Percentiles rank a stretch among this genome's conserved stretches.
Evolutionary conservation across 2,888 invertebrate genomes (phyloP).

Genomic region (Chaetoderma sp.): DNA sequence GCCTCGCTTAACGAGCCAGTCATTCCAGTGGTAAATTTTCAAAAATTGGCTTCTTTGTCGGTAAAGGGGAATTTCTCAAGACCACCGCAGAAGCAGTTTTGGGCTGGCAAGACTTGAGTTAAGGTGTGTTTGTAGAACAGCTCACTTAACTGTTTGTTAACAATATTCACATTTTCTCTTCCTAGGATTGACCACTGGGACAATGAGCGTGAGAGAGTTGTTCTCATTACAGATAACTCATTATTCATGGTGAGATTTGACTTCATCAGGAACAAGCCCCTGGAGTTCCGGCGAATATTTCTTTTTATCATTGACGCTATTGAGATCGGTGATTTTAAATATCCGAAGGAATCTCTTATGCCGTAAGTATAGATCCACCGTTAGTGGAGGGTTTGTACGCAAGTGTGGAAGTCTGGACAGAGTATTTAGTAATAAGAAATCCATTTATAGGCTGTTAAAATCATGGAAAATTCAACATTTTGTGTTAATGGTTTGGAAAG

Average conservation of each 20-base stretch:
- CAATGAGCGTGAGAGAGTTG: constrained; percentile 84
- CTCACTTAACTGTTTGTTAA: no score
- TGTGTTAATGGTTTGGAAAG: no score
- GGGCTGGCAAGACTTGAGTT: neutral
- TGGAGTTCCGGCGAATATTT: constrained; percentile 79
- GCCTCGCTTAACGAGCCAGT: no score
- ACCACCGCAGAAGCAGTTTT: neutral
- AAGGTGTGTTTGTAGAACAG: no score
- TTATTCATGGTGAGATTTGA: constrained; percentile 85
- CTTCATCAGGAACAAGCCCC: constrained; percentile 83
- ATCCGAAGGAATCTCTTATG: constrained; percentile 83
- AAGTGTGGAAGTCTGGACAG: no score
- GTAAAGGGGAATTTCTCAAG: no score
- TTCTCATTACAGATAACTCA: constrained; percentile 80
- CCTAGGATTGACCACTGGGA: constrained; percentile 88
- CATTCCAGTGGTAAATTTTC: no score
- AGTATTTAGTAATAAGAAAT: no score
- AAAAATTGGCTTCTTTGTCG: no score
- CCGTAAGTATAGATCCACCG: constrained; percentile 85
- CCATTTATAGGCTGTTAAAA: no score
- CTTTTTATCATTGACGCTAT: constrained; percentile 80
- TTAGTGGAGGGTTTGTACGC: no score
- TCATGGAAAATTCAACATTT: no score
- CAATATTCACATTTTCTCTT: constrained; percentile 12
- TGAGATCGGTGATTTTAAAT: constrained; percentile 82